phyloP scores from a whole-genome alignment of 2,797 vertebrate species.

The Helarctos malayanus region DNA sequence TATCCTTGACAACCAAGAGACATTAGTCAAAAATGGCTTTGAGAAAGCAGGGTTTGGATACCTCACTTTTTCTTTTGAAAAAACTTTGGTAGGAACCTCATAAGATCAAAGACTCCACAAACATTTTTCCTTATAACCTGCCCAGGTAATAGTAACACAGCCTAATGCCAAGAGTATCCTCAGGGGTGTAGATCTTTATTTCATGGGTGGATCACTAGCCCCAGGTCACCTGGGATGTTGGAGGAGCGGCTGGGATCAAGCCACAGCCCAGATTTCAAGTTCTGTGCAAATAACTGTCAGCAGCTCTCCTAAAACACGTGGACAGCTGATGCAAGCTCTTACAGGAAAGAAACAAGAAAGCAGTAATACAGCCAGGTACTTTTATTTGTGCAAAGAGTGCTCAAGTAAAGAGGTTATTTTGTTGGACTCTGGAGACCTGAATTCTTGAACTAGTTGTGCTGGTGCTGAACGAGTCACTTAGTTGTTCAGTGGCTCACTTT shows the following conservation, averaged over 20 bases:
- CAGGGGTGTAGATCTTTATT: not conserved
- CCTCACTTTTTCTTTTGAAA: conserved; percentile 57
- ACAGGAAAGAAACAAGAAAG: not conserved
- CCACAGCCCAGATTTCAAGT: not conserved
- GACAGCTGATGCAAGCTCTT: not conserved
- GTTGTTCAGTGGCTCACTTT: not conserved
- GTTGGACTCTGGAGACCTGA: not conserved
- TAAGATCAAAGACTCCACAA: conserved; percentile 20
- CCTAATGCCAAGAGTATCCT: not conserved
- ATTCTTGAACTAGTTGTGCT: not conserved
- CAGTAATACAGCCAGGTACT: not conserved
- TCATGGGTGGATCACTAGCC: not conserved
- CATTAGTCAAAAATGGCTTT: conserved; percentile 37
- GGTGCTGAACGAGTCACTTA: not conserved
- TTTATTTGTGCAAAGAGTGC: not conserved
- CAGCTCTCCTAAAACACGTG: not conserved
- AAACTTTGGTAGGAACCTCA: conserved; percentile 6
- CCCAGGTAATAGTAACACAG: not conserved
- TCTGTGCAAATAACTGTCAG: not conserved
- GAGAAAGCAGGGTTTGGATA: conserved; percentile 46
- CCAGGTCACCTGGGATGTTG: not conserved
- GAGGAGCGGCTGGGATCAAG: not conserved
- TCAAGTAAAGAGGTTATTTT: not conserved
- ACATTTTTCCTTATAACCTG: conserved; percentile 4
- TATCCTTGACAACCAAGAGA: conserved; percentile 48